Conservation (phyloP, 2,797 vertebrate species). For the Martes flavigula region DNA sequence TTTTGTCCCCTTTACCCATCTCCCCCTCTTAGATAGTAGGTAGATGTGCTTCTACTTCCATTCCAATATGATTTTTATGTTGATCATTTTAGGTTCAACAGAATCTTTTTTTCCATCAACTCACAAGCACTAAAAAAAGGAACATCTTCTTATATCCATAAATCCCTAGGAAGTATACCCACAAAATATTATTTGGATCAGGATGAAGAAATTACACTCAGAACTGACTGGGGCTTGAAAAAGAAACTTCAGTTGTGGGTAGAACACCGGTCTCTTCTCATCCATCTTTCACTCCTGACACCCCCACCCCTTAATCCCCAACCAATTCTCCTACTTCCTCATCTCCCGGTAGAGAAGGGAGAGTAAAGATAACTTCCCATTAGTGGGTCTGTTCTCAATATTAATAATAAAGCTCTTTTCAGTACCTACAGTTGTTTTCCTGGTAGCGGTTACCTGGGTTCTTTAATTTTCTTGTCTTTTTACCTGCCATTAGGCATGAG, state of each 20-base stretch:
- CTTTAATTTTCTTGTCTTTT: not conserved
- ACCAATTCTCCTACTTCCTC: not conserved
- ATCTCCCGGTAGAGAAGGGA: not conserved
- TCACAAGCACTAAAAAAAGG: not conserved
- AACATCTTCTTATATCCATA: not conserved
- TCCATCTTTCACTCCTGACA: not conserved
- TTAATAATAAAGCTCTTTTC: not conserved
- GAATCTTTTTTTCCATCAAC: not conserved
- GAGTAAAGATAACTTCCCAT: not conserved
- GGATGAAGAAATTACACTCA: not conserved
- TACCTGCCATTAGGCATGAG: not conserved
- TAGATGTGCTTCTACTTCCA: not conserved
- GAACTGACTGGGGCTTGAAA: not conserved
- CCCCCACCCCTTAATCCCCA: fast-evolving
- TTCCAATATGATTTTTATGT: not conserved
- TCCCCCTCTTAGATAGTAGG: not conserved
- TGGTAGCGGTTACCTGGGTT: not conserved
- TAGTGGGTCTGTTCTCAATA: not conserved
- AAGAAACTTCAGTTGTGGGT: not conserved
- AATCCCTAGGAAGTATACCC: not conserved
- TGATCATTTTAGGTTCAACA: not conserved
- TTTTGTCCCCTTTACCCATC: not conserved
- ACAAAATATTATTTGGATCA: not conserved
- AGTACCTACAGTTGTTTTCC: not conserved
- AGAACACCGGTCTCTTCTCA: not conserved